Percentiles rank a stretch among this genome's conserved stretches.
Conservation (phyloP, 2,888 invertebrate species). For the Galeopsomyia nigrocyanea region DNA sequence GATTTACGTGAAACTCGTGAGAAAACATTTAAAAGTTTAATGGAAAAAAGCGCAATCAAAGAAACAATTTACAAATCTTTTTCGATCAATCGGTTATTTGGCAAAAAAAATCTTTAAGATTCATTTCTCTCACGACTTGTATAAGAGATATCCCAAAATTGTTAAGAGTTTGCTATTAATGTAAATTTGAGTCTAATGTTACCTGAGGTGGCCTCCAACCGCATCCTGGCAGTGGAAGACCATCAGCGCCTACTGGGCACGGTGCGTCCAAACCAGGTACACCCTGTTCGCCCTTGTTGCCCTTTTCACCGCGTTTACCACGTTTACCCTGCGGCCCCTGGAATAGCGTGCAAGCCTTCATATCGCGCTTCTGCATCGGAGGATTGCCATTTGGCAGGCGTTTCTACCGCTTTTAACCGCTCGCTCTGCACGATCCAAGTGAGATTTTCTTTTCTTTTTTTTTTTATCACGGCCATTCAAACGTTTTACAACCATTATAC, state of each 20-base stretch:
- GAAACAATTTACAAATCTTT: no score
- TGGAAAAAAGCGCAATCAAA: no score
- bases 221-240: constrained; percentile 95
- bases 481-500: no score
- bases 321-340: constrained; percentile 91
- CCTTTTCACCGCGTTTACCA: constrained; percentile 92
- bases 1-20: no score
- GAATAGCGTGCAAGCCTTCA: constrained; percentile 49
- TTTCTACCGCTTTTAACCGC: background rate
- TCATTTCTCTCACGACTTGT: no score
- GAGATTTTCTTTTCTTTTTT: background rate
- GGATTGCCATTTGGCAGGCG: constrained; percentile 36
- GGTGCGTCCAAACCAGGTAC: constrained; percentile 98
- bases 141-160: no score
- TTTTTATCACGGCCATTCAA: background rate
- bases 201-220: constrained; percentile 93
- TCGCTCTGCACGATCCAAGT: background rate
- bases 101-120: no score
- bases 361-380: constrained; percentile 27
- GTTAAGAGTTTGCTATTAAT: no score
- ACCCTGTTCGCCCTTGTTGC: constrained; percentile 95
- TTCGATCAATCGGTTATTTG: no score
- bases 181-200: constrained; percentile 52
- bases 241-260: constrained; percentile 97
- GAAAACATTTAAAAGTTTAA: no score